Percentiles rank a stretch among this genome's conserved stretches.
phyloP scores from a whole-genome alignment of 2,113 vertebrate species.

The Propithecus coquereli region DNA sequence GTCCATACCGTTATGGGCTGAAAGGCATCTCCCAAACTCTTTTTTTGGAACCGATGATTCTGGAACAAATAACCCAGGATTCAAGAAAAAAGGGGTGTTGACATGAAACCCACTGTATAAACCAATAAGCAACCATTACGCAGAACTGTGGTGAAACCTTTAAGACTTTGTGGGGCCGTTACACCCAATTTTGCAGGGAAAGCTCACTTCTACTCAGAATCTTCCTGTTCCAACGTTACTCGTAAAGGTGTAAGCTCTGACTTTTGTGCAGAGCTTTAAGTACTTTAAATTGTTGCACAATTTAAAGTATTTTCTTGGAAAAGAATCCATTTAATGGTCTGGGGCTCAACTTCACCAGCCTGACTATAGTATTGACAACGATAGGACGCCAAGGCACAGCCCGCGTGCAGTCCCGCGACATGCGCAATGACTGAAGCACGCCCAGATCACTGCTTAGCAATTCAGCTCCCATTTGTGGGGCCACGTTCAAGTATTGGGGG shows the following conservation, averaged over 20 bases:
- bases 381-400: fast-evolving
- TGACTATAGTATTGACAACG: neutral
- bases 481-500: neutral
- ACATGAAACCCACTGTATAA: neutral
- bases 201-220: neutral
- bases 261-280: neutral
- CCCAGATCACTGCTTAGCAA: neutral
- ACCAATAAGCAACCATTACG: neutral
- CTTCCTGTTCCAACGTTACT: neutral
- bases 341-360: neutral
- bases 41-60: neutral
- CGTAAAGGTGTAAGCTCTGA: neutral
- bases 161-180: neutral
- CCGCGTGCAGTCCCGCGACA: fast-evolving
- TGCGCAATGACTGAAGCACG: fast-evolving
- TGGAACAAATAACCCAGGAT: neutral
- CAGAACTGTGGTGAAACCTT: neutral
- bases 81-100: neutral
- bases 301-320: neutral
- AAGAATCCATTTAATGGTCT: neutral
- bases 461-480: neutral
- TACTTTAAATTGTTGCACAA: neutral
- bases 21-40: neutral
- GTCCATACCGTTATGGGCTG: neutral
- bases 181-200: neutral